Percentiles rank a stretch among this genome's conserved stretches.
phyloP scores from a whole-genome alignment of 2,113 vertebrate genomes.

The human region GRCh38 chr16:71456001-71456500 shows the following conservation, averaged over 20 bases:
- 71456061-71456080: background rate
- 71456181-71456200: background rate
- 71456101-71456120: background rate
- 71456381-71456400: background rate
- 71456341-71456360: background rate
- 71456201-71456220: background rate
- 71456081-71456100: slow-evolving; percentile 22
- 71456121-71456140: slow-evolving; percentile 27
- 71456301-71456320: background rate
- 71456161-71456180: no score
- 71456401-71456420: background rate
- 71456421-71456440: background rate
- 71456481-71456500: background rate
- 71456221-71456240: background rate
- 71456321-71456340: background rate
- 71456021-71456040: background rate
- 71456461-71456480: background rate
- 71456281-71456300: background rate
- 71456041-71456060: background rate
- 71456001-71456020: background rate
- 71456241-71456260: background rate
- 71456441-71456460: background rate
- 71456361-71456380: background rate
- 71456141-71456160: background rate
- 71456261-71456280: background rate